Conservation (phyloP, 2,888 invertebrate species). For the Ceratothoa steindachneri region DNA sequence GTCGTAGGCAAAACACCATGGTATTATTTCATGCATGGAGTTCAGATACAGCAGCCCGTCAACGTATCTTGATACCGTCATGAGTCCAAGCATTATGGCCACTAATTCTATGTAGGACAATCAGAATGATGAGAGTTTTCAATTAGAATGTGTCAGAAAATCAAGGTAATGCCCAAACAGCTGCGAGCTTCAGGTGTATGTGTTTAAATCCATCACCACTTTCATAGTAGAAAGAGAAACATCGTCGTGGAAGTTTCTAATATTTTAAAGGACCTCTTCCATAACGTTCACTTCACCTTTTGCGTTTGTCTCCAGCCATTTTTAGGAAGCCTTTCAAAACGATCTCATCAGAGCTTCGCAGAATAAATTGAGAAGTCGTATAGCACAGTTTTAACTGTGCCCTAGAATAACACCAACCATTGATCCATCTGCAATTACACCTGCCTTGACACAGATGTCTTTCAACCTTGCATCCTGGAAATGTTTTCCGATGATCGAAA, state of each 20-base stretch:
- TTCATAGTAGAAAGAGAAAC: not conserved
- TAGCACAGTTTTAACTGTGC: not conserved
- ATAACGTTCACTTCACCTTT: too few relatives aligned
- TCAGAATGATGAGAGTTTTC: not conserved
- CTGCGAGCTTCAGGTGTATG: too few relatives aligned
- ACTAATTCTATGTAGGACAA: not conserved
- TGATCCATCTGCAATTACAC: too few relatives aligned
- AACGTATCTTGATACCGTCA: not conserved
- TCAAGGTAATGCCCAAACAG: not conserved
- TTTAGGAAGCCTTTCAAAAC: not conserved
- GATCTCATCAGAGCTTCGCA: not conserved
- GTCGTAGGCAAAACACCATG: not conserved
- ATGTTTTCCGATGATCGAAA: not conserved
- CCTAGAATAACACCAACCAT: too few relatives aligned
- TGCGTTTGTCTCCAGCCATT: too few relatives aligned
- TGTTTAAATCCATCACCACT: not conserved
- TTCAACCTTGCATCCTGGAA: not conserved
- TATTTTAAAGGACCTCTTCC: too few relatives aligned
- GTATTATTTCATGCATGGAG: not conserved
- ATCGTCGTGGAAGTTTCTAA: too few relatives aligned
- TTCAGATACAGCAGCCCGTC: not conserved
- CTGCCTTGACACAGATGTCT: not conserved
- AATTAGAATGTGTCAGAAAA: not conserved
- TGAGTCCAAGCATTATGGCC: too few relatives aligned
- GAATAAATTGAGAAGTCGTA: not conserved